These are phyloP conservation scores for Sternarchorhynchus goeldii DNA, from an alignment of 2,797 vertebrate species.

Conservation along the genomic window DNA sequence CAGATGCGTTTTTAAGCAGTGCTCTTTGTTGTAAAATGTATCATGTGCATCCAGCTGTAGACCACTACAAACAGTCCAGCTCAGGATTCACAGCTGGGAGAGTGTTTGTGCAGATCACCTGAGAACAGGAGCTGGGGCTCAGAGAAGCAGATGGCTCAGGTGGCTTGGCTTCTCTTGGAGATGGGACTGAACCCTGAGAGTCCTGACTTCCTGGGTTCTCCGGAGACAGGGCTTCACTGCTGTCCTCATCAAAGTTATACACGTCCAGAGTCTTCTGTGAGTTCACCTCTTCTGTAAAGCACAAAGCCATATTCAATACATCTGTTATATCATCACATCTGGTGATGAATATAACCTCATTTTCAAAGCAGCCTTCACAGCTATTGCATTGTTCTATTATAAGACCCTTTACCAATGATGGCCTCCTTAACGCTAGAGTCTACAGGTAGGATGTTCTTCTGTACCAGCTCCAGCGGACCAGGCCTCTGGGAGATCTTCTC, in stretches of 20 bases:
- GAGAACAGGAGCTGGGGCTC: slow-evolving; percentile 69
- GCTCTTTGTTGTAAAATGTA: too few species aligned
- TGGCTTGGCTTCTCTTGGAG: slow-evolving; percentile 78
- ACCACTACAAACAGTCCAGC: neutral
- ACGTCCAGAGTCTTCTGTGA: slow-evolving; percentile 78
- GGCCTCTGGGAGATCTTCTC: slow-evolving; percentile 94
- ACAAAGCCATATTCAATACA: neutral
- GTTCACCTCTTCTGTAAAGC: slow-evolving; percentile 67
- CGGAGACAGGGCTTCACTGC: slow-evolving; percentile 85
- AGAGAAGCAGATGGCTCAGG: slow-evolving; percentile 73
- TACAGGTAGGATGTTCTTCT: slow-evolving; percentile 96
- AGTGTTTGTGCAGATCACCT: slow-evolving; percentile 74
- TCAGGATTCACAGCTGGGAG: neutral
- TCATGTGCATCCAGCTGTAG: too few species aligned
- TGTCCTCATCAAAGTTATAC: slow-evolving; percentile 93
- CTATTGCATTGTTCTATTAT: neutral
- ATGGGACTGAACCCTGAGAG: slow-evolving; percentile 82
- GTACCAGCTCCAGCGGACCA: slow-evolving; percentile 93
- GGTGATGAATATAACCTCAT: neutral
- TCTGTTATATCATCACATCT: neutral
- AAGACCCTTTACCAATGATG: slow-evolving; percentile 75
- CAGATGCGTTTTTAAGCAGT: neutral
- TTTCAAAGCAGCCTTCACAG: too few species aligned
- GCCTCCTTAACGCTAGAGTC: slow-evolving; percentile 83
- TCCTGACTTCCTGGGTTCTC: slow-evolving; percentile 84